Evolutionary conservation across 2,888 invertebrate species (phyloP), one percentile per base, ranked within the genome.

Genomic region (Synanthedon myopaeformis): DNA sequence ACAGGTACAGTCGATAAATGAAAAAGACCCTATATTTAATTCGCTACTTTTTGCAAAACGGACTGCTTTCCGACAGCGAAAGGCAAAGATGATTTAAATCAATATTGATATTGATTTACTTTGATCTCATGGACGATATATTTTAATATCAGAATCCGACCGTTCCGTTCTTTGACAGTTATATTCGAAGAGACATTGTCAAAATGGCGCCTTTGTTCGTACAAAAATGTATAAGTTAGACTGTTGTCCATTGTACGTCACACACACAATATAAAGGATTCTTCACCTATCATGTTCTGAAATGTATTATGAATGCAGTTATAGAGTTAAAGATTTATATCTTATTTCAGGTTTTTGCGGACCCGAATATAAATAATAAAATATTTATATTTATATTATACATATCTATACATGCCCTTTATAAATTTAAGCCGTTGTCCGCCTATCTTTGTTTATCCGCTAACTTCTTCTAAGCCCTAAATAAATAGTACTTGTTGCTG

Each of bases 161-260:
- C 70, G 75, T 79, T 35, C 79, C 74, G 67, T 75, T 74, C 72
- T 72, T 73, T 70, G 73, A 77, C 74, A 77, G 76, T 35, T 75
- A 76, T 75, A 74, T 79, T 76, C 77, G 61, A 66, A 68, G 72
- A 75, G 72, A 75, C 76, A 72, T 74, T 85, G 86, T 87, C 86
- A 82, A 75, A 77, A 76, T 76, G 74, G 83, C 79, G 83, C 81
- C 83, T 84, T 87, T 87, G 86, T 87, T 82, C 83, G 79, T 75
- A 69, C 82, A 76, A 81, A 82, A 82, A 83, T 85, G 76, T 82
- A 83, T 83, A 83, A 79, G 79, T 83, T 86, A 83, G 84, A 82
- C 73, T 72, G 70, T 62, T 72, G 68, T 71, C 79, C 78, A 79
- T 83, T 84, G 84, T 80, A 71, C 55, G 65, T 64, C 54, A 63